Evolutionary conservation across 2,113 vertebrate genomes (phyloP), one percentile per base, ranked within the genome.

Genomic region (Crocuta crocuta): DNA sequence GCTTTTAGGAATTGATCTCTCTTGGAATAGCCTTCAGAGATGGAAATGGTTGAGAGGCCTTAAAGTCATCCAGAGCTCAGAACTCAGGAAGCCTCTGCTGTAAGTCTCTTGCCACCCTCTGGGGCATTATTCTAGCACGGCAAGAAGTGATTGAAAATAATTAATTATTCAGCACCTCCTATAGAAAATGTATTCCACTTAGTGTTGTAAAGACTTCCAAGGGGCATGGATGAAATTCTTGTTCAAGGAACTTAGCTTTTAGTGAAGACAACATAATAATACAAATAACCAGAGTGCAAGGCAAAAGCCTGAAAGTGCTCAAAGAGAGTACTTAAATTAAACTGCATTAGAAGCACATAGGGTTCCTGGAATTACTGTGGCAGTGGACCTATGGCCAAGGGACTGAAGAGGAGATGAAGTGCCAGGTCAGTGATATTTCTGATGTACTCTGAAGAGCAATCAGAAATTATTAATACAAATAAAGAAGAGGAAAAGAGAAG

Each of bases 401-500:
- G 15, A 96, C 95, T 33, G 35, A 85, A 74, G 73, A 50, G 16
- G 31, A 35, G 7, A 79, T 0, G 0, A 86, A 6, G 66, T 7
- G 9, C 15, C 50, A 95, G 50, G 68, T 35, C 66, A 50, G n/a
- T 19, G 91, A 71, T 24, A 73, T 65, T 92, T 94, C 43, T 45
- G 33, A 21, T 50, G 55, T 65, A 81, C 8, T 45, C 13, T 92
- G 70, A 84, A 53, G 15, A n/a, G 39, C 53, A 74, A 71, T 0
- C 80, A 53, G 28, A 33, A 92, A 79, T 78, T 65, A 92, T 80
- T 79, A 83, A 83, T 66, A 73, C 33, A 89, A 50, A 92, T 70
- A 83, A 81, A 84, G 21, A 43, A 23, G 16, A 73, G 15, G 21
- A 31, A 74, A 28, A 80, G 15, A 95, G 45, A 93, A 39, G 55